Evolutionary conservation across 2,113 vertebrate species (phyloP).

Genomic region (Hystrix cristata): DNA sequence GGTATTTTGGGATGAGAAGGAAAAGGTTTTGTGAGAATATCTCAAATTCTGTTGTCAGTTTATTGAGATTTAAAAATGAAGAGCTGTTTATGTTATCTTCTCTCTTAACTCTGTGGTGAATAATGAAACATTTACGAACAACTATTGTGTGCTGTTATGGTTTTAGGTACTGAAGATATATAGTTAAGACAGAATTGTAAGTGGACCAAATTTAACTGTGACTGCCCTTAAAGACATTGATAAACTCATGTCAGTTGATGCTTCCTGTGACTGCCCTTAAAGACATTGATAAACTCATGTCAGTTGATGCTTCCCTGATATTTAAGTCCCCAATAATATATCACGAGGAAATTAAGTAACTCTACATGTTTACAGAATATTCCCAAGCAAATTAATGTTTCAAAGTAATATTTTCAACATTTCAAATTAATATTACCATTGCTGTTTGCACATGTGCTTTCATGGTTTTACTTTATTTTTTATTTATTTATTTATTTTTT

Average conservation of each 20-base stretch:
- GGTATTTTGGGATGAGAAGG: neutral
- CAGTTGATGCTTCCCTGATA: neutral
- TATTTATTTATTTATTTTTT: no score
- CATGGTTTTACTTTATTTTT: neutral
- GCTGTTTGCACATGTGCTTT: neutral
- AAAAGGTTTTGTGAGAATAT: neutral
- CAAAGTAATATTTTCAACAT: no score
- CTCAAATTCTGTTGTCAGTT: neutral
- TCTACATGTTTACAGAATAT: neutral
- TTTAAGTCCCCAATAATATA: neutral
- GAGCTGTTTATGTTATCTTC: neutral
- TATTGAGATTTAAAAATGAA: constrained; percentile 5
- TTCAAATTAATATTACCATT: neutral
- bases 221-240: neutral
- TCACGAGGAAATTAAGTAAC: neutral
- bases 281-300: neutral
- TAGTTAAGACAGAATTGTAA: neutral
- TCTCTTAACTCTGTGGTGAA: neutral
- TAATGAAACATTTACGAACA: neutral
- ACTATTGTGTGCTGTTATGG: neutral
- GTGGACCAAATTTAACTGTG: neutral
- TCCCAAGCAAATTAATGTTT: neutral
- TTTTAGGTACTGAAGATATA: neutral
- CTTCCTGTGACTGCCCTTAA: neutral
- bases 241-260: neutral